These are phyloP conservation scores for Furcula furcula DNA, from an alignment of 2,888 invertebrate species.

Conservation along the genomic window DNA sequence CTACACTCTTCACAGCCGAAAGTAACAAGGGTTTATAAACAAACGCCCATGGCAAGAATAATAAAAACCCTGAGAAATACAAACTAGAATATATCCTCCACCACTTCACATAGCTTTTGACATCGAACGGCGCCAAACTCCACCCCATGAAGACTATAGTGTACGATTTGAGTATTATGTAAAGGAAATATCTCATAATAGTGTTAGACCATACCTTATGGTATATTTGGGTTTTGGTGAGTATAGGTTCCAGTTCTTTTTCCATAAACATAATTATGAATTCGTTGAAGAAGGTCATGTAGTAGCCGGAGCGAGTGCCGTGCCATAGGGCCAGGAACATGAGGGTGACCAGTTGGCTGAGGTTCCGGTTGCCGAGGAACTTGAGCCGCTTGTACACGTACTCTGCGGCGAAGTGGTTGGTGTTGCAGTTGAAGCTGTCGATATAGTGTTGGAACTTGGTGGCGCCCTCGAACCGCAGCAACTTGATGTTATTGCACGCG, in stretches of 20 bases:
- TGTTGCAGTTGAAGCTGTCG: slow-evolving; percentile 96
- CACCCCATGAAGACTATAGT: slow-evolving; percentile 92
- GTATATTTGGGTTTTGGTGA: slow-evolving; percentile 75
- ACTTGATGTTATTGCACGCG: slow-evolving; percentile 93
- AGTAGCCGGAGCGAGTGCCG: slow-evolving; percentile 97
- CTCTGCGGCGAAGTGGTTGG: slow-evolving; percentile 96
- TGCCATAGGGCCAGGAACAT: slow-evolving; percentile 97
- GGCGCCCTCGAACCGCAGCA: slow-evolving; percentile 91
- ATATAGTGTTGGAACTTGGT: slow-evolving; percentile 94
- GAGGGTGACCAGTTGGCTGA: slow-evolving; percentile 92
- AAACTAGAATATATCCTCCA: slow-evolving; percentile 83
- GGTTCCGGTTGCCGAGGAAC: slow-evolving; percentile 91
- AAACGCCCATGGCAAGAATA: slow-evolving; percentile 85
- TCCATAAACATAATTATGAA: slow-evolving; percentile 93
- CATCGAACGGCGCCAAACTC: slow-evolving; percentile 88
- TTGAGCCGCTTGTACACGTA: slow-evolving; percentile 96
- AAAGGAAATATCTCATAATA: slow-evolving; percentile 65
- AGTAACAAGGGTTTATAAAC: slow-evolving; percentile 72
- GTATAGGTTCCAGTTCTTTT: slow-evolving; percentile 85
- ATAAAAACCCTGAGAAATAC: slow-evolving; percentile 86
- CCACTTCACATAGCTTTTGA: slow-evolving; percentile 87
- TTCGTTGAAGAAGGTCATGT: slow-evolving; percentile 95
- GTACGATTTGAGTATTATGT: slow-evolving; percentile 85
- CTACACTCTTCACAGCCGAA: slow-evolving; percentile 13
- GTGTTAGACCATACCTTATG: slow-evolving; percentile 62